Percentiles rank a stretch among this genome's conserved stretches.
These are phyloP conservation scores for Ctenochaetus hawaiiensis DNA, from an alignment of 2,797 vertebrate species.

Conservation along the genomic window DNA sequence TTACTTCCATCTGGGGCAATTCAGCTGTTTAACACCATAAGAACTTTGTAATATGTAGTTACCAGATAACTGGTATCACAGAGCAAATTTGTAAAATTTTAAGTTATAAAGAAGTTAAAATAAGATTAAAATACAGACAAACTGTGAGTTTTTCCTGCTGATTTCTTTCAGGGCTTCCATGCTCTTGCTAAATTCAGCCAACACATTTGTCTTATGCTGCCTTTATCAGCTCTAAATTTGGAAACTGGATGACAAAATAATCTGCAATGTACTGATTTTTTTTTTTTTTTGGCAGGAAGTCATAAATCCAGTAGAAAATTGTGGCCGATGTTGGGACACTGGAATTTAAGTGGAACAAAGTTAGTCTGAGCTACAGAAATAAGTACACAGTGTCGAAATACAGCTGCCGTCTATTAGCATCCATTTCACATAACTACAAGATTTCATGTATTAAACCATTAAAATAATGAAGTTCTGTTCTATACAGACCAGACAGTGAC, in stretches of 20 bases:
- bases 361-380: constrained; percentile 8
- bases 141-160: neutral
- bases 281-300: constrained; percentile 2
- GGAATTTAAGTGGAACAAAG: neutral
- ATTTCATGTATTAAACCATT: neutral
- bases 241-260: constrained; percentile 21
- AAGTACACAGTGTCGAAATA: neutral
- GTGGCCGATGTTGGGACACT: neutral
- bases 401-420: neutral
- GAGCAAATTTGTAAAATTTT: too few species aligned
- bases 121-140: neutral
- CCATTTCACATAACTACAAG: neutral
- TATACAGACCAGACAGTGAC: neutral
- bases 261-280: neutral
- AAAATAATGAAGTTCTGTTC: neutral
- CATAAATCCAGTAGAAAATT: neutral
- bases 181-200: constrained; percentile 5
- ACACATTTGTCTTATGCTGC: neutral
- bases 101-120: neutral
- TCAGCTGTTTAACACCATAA: neutral
- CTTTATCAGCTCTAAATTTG: constrained; percentile 6
- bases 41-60: neutral
- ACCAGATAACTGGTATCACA: too few species aligned
- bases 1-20: neutral
- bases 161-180: constrained; percentile 14